Base-by-base conservation (phyloP, 37 sponge, comb jelly and placozoan genomes). In the Hormiphora californensis region DNA sequence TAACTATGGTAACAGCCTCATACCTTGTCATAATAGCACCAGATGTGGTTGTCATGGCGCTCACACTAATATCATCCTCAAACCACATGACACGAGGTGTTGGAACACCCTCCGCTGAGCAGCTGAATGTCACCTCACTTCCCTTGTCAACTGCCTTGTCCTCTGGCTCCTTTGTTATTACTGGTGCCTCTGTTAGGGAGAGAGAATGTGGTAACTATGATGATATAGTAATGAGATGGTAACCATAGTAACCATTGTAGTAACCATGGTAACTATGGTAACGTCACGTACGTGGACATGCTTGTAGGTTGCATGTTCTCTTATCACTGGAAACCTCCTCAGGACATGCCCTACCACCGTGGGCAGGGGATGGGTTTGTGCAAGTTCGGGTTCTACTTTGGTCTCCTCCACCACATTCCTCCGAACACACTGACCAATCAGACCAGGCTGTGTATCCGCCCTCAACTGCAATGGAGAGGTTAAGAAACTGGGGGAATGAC, bases 351-450 rank as follows among this genome's bases (percentile, higher is more conserved):
- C 23, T 33, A 25, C 81, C 81, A 40, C 81, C 81, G 44, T 73
- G 81, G 21, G 81, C 81, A 41, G 81, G 81, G n/a, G 46, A 46
- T 4, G 81, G 81, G 46, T 73, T 36, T 22, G 81, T 73, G 44
- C 81, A 73, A 46, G 81, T 73, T 30, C 81, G 3, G 81, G 81
- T 73, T 12, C 81, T 43, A 46, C 46, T 43, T 46, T 73, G 81
- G 46, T 27, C n/a, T 0, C 81, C 81, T 41, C 27, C 46, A 8
- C 81, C 81, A 28, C 81, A 73, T 28, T 73, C 46, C 25, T 39
- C 81, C 1, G 81, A 73, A 36, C 81, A 73, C 19, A 28, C 25
- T n/a, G 36, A 32, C 81, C 81, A 73, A 0, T 4, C 2, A 4
- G 81, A 73, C 81, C 81, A 73, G 36, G 5, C 28, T 4, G 81